Percentiles rank a stretch among this genome's conserved stretches.
Evolutionary conservation across 2,888 invertebrate genomes (phyloP).

Genomic region (Lasioglossum zephyrum): DNA sequence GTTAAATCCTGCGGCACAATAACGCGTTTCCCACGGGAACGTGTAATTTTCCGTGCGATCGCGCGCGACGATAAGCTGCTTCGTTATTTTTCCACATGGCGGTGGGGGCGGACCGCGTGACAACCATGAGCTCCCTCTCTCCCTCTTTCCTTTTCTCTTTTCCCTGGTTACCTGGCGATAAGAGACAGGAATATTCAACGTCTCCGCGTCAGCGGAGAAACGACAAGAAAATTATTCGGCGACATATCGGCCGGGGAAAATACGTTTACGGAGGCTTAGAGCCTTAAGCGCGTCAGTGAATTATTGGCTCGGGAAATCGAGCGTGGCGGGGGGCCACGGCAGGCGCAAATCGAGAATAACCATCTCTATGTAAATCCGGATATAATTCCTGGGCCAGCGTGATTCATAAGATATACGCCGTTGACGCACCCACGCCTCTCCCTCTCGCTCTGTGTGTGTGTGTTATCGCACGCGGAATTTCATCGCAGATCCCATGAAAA

Average conservation of each 20-base stretch:
- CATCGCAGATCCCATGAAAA: slow-evolving; percentile 44
- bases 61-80: slow-evolving; percentile 38
- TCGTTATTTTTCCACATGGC: slow-evolving; percentile 53
- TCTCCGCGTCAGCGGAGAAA: background rate
- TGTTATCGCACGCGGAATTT: slow-evolving; percentile 25
- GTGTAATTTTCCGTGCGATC: slow-evolving; percentile 42
- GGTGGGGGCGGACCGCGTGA: slow-evolving; percentile 23
- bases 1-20: slow-evolving; percentile 28
- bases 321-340: slow-evolving; percentile 27
- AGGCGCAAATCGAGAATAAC: slow-evolving; percentile 66
- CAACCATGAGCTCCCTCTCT: slow-evolving; percentile 23
- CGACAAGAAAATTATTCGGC: slow-evolving; percentile 59
- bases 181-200: slow-evolving; percentile 29
- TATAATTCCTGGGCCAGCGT: slow-evolving; percentile 49
- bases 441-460: background rate
- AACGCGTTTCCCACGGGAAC: slow-evolving; percentile 20
- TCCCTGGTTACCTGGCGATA: slow-evolving; percentile 41
- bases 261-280: slow-evolving; percentile 64
- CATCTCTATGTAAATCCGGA: slow-evolving; percentile 63
- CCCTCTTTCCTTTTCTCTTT: background rate
- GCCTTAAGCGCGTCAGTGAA: slow-evolving; percentile 64
- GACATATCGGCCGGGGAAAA: slow-evolving; percentile 60
- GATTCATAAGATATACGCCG: slow-evolving; percentile 58
- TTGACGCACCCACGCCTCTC: slow-evolving; percentile 40
- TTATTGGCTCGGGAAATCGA: slow-evolving; percentile 63